phyloP scores from a whole-genome alignment of 2,113 vertebrate species.

The Ondatra zibethicus region DNA sequence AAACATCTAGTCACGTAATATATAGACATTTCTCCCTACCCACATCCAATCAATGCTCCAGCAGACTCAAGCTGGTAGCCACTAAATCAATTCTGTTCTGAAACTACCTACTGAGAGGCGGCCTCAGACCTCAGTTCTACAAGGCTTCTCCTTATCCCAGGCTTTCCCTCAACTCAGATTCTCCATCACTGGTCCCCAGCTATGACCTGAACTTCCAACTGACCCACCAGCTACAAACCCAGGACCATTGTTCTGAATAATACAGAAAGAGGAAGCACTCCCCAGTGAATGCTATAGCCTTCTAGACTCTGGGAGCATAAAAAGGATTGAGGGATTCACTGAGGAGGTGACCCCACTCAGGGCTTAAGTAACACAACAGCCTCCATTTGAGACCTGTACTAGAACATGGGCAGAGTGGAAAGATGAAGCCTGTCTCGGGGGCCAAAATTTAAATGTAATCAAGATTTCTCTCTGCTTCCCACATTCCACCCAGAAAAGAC shows the following conservation, averaged over 20 bases:
- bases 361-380: not conserved
- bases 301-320: too few relatives aligned
- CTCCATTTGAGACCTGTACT: not conserved
- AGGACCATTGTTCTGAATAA: not conserved
- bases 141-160: not conserved
- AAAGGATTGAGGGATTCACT: not conserved
- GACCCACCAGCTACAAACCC: not conserved
- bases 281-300: fast-evolving
- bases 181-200: not conserved
- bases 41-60: not conserved
- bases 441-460: not conserved
- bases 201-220: not conserved
- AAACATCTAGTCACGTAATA: not conserved
- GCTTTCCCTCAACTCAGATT: not conserved
- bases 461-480: not conserved
- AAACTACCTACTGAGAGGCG: not conserved
- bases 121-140: not conserved
- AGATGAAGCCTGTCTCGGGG: not conserved
- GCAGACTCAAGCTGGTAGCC: not conserved
- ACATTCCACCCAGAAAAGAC: not conserved
- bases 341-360: not conserved
- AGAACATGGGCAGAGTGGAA: not conserved
- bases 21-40: not conserved
- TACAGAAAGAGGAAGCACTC: not conserved
- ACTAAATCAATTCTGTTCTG: not conserved